Evolutionary conservation across 1,140 invertebrate species (phyloP).

Genomic region (Heliconius eleuchia): DNA sequence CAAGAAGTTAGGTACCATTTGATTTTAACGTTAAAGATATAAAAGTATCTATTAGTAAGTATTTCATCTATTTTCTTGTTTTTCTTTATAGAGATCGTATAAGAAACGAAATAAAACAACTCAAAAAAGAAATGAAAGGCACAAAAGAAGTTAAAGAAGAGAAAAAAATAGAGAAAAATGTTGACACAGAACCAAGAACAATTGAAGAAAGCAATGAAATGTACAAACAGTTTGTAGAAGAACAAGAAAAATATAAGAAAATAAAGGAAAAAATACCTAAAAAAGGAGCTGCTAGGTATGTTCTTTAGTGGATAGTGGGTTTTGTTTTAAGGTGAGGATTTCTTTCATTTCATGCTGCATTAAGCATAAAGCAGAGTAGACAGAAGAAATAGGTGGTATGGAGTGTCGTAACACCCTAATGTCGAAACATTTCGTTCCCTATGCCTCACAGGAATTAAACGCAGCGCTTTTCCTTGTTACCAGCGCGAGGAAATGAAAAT

Average conservation of each 20-base stretch:
- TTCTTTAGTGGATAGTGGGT: background rate
- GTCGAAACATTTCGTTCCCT: too few species aligned
- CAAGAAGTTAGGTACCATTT: too few species aligned
- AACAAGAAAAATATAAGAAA: constrained; percentile 90
- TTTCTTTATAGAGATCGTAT: constrained; percentile 86
- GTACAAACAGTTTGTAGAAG: constrained; percentile 88
- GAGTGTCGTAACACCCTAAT: too few species aligned
- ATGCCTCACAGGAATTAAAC: too few species aligned
- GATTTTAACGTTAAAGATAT: too few species aligned
- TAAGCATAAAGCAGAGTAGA: background rate
- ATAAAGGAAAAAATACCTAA: constrained; percentile 85
- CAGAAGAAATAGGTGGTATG: too few species aligned
- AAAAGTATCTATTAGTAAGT: background rate
- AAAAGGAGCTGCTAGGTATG: constrained; percentile 85
- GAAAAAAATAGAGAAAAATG: constrained; percentile 67
- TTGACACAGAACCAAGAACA: constrained; percentile 64
- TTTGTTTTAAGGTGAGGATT: background rate
- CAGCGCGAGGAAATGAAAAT: too few species aligned
- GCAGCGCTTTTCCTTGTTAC: too few species aligned
- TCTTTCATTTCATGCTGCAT: background rate
- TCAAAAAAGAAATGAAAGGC: constrained; percentile 88
- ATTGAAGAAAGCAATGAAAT: constrained; percentile 82
- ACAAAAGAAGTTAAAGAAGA: constrained; percentile 78
- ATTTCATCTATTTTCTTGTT: constrained; percentile 52
- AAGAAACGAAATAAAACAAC: constrained; percentile 87